Evolutionary conservation across 2,797 vertebrate species (phyloP), one percentile per base, ranked within the genome.

Genomic region (Nannoperca obscura): DNA sequence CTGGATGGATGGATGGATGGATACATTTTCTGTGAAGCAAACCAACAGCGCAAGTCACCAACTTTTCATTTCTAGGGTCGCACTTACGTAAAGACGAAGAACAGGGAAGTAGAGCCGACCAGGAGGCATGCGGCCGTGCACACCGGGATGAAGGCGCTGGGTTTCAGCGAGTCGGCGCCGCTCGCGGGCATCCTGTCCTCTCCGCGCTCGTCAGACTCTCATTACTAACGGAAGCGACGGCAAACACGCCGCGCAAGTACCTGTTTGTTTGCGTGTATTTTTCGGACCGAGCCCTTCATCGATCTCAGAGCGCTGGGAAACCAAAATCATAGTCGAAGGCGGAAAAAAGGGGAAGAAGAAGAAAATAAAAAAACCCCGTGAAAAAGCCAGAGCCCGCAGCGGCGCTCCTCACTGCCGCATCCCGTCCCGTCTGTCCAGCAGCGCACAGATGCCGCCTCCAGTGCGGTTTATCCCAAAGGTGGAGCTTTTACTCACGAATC

Each of bases 31-130:
- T 46, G 17, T 9, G 58, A 27, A 47, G 44, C 36, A 69, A 59
- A 67, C 7, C 17, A 67, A 32, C 52, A 46, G n/a, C 27, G 74
- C 59, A 13, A 42, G 59, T 13, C 30, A 55, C 4, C 42, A 83
- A 82, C 81, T 83, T 84, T 76, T 53, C 6, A 12, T n/a, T 0
- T 55, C 0, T 14, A 1, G 2, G 27, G 2, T 58, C 14, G 30
- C 52, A 97, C 98, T 99, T 93, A 98, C 98, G 97, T 98, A 93
- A 99, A 99, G 89, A 97, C 97, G 95, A 99, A 97, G 95, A 98
- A 99, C 71, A 98, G 95, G 89, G 97, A 97, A 89, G 96, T 97
- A 67, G 97, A 97, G 68, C 96, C 96, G 90, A 99, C 94, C 89
- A 99, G 92, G 68, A 99, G 96, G 91, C 95, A 95, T 60, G 96